Conservation (phyloP, 2,888 invertebrate species). For the Phrixothrix hirtus region DNA sequence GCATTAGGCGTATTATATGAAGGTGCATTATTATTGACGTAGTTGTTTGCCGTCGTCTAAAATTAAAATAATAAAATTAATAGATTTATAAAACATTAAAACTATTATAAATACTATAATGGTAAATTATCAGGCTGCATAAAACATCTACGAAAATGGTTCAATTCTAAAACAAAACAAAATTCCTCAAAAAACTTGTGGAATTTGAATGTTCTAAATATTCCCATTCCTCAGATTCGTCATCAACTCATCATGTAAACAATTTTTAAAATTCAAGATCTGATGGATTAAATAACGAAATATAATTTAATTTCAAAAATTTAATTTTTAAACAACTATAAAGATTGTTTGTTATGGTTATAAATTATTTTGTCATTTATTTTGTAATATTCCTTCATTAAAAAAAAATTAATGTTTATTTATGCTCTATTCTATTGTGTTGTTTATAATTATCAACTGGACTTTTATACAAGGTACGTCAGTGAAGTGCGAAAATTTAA, state of each 20-base stretch:
- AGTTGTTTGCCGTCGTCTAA: constrained; percentile 57
- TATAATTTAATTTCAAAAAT: too few species aligned
- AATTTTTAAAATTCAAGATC: not conserved
- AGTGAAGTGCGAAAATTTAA: too few species aligned
- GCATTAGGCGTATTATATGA: constrained; percentile 47
- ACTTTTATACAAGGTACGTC: too few species aligned
- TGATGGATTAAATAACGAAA: not conserved
- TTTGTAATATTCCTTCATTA: not conserved
- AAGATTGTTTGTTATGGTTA: too few species aligned
- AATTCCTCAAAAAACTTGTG: constrained; percentile 38
- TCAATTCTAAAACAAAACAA: constrained; percentile 4
- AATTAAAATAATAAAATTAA: constrained; percentile 27
- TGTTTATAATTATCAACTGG: too few species aligned
- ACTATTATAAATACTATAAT: not conserved
- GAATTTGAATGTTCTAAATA: constrained; percentile 2
- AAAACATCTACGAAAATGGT: constrained; percentile 32
- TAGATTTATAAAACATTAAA: not conserved
- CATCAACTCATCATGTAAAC: constrained; percentile 45
- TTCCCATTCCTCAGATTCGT: constrained; percentile 42
- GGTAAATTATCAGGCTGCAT: constrained; percentile 37
- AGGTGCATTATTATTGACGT: constrained; percentile 49
- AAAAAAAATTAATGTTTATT: too few species aligned
- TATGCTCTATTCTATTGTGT: too few species aligned
- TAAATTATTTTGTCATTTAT: not conserved
- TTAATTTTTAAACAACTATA: too few species aligned